Evolutionary conservation across 2,888 invertebrate species (phyloP).

Genomic region (Strigamia crassipes): DNA sequence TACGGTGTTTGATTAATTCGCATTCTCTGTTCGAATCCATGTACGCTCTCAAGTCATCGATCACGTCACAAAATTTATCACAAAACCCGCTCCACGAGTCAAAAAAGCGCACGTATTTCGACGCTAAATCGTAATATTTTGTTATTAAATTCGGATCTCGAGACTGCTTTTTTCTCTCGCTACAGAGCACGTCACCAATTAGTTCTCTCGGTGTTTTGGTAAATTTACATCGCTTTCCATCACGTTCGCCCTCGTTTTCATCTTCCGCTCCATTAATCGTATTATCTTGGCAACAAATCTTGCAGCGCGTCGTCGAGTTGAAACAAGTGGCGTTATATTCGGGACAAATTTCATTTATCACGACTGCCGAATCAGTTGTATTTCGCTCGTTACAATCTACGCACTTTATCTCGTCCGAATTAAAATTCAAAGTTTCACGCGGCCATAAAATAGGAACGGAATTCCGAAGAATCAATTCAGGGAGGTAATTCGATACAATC

Average conservation of each 20-base stretch:
- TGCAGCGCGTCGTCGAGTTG: not conserved
- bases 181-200: not conserved
- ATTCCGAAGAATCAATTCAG: not conserved
- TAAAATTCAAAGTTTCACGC: not conserved
- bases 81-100: conserved; percentile 5
- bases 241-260: not conserved
- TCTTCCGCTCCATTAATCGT: not conserved
- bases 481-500: not conserved
- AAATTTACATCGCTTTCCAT: too few relatives aligned
- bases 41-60: not conserved
- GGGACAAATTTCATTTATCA: not conserved
- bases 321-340: too few relatives aligned
- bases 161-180: not conserved
- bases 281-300: not conserved
- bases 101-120: not conserved
- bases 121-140: conserved; percentile 6
- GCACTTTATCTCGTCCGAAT: not conserved
- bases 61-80: not conserved
- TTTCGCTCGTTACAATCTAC: not conserved
- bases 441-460: not conserved
- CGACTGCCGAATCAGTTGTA: not conserved
- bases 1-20: not conserved
- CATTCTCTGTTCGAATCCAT: not conserved
- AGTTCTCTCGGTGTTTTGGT: not conserved
- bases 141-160: not conserved